These are phyloP conservation scores for Nothobranchius kuhntae DNA, from an alignment of 2,113 vertebrate species.

Conservation along the genomic window DNA sequence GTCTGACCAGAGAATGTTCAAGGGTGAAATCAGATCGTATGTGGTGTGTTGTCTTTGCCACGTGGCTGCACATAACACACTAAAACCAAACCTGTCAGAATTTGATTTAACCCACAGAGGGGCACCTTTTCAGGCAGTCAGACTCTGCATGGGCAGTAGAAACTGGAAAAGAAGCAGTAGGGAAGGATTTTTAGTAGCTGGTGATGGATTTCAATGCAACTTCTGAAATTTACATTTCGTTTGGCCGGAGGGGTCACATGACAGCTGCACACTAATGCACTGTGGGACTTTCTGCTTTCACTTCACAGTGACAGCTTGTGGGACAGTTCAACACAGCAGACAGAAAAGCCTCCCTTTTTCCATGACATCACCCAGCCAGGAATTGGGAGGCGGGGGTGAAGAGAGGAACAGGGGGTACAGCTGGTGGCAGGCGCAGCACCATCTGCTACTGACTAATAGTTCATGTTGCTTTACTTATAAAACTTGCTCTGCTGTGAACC, in stretches of 20 bases:
- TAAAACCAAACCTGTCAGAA: slow-evolving; percentile 2
- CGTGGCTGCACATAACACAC: too few species aligned
- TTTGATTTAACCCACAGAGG: slow-evolving; percentile 65
- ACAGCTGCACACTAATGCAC: slow-evolving; percentile 82
- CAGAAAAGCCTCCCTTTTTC: slow-evolving; percentile 85
- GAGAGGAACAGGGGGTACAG: slow-evolving; percentile 81
- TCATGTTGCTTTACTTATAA: slow-evolving; percentile 81
- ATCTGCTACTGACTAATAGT: slow-evolving; percentile 88
- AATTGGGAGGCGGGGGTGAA: slow-evolving; percentile 52
- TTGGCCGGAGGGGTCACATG: slow-evolving; percentile 80
- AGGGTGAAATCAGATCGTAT: too few species aligned
- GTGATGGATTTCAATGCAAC: slow-evolving; percentile 73
- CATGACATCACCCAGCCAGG: slow-evolving; percentile 87
- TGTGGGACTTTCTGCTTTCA: slow-evolving; percentile 78
- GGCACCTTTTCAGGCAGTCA: slow-evolving; percentile 56
- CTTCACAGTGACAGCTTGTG: slow-evolving; percentile 82
- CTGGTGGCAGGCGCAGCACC: slow-evolving; percentile 90
- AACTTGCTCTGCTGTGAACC: slow-evolving; percentile 75
- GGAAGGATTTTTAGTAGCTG: slow-evolving; percentile 74
- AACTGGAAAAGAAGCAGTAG: slow-evolving; percentile 29
- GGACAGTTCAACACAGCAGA: slow-evolving; percentile 78
- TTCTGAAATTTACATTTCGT: slow-evolving; percentile 73
- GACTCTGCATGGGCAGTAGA: slow-evolving; percentile 37
- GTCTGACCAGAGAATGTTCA: too few species aligned
- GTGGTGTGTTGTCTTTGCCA: slow-evolving; percentile 16